Evolutionary conservation across 2,113 vertebrate species (phyloP), one percentile per base, ranked within the genome.

Genomic region (Hydrolagus affinis): DNA sequence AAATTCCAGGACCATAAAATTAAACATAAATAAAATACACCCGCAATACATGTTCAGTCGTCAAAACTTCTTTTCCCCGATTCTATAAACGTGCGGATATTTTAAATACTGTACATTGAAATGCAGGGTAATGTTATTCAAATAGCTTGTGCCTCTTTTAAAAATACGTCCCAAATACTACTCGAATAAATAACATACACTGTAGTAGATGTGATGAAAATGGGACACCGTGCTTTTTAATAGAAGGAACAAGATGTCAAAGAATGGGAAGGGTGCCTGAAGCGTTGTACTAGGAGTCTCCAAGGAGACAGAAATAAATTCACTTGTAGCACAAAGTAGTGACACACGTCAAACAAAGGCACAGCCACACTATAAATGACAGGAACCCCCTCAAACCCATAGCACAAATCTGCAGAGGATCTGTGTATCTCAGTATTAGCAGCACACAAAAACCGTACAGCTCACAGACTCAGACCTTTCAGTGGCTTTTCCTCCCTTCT

Each of bases 301-400:
- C 90, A 32, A 89, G 91, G 92, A 92, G 90, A 91, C 89, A 88
- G 86, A 89, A 91, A 89, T 87, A 88, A 90, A 88, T 87, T 91
- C 86, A 85, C 86, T 87, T 89, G 89, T 69, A 70, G 89, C 87
- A 89, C 92, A 90, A 91, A 70, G 91, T 91, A 87, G 89, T 91
- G 92, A 91, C 92, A 93, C 92, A 93, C 94, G 94, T 94, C 94
- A 95, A 91, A 95, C 95, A 95, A 95, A 93, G 92, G 90, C 91
- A 87, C 88, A 90, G 90, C 88, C 78, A 92, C 90, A 90, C 92
- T 96, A 96, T 96, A 96, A 96, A 96, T 92, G 89, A 88, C 78
- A 88, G 90, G 88, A 89, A 87, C 66, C 87, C 87, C 87, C 64
- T 88, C 86, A 69, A 66, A 85, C 72, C 78, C 86, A 88, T 85